These are phyloP conservation scores for Lordiphosa collinella DNA, from an alignment of 1,140 invertebrate species.

Conservation along the genomic window DNA sequence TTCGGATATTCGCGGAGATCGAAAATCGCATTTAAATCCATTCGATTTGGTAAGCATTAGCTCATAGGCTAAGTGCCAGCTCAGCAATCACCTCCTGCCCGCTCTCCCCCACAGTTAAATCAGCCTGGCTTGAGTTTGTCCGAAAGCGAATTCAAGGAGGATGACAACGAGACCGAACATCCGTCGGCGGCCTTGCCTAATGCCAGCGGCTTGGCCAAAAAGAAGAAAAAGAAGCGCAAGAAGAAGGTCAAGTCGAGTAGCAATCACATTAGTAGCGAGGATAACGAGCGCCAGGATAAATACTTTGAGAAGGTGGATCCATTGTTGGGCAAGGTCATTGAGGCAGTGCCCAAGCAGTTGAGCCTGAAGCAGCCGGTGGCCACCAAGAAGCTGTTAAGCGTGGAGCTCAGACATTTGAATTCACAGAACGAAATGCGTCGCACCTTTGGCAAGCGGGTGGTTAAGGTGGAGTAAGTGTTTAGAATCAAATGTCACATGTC, in stretches of 20 bases:
- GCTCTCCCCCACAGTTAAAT: slow-evolving; percentile 80
- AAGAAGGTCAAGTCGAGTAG: slow-evolving; percentile 81
- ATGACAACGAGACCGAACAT: slow-evolving; percentile 85
- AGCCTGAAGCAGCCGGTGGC: slow-evolving; percentile 39
- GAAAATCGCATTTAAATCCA: slow-evolving; percentile 57
- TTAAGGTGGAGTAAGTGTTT: slow-evolving; percentile 80
- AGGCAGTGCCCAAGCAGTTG: slow-evolving; percentile 55
- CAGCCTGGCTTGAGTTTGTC: slow-evolving; percentile 82
- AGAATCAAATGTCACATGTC: neutral
- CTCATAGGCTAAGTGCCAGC: slow-evolving; percentile 16
- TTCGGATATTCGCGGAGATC: slow-evolving; percentile 73
- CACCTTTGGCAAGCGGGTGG: slow-evolving; percentile 91
- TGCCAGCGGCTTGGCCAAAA: slow-evolving; percentile 77
- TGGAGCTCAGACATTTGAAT: slow-evolving; percentile 89
- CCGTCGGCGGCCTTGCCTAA: slow-evolving; percentile 80
- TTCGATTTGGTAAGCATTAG: slow-evolving; percentile 51
- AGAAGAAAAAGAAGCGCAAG: slow-evolving; percentile 86
- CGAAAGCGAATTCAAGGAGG: slow-evolving; percentile 86
- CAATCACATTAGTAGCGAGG: slow-evolving; percentile 82
- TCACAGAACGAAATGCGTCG: slow-evolving; percentile 90
- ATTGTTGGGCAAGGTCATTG: slow-evolving; percentile 55
- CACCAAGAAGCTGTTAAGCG: slow-evolving; percentile 81
- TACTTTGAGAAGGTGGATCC: slow-evolving; percentile 67
- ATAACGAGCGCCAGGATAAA: slow-evolving; percentile 81
- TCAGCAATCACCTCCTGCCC: slow-evolving; percentile 4